Evolutionary conservation across 1,140 invertebrate genomes (phyloP).

Genomic region (Drosophila nigromelanica): DNA sequence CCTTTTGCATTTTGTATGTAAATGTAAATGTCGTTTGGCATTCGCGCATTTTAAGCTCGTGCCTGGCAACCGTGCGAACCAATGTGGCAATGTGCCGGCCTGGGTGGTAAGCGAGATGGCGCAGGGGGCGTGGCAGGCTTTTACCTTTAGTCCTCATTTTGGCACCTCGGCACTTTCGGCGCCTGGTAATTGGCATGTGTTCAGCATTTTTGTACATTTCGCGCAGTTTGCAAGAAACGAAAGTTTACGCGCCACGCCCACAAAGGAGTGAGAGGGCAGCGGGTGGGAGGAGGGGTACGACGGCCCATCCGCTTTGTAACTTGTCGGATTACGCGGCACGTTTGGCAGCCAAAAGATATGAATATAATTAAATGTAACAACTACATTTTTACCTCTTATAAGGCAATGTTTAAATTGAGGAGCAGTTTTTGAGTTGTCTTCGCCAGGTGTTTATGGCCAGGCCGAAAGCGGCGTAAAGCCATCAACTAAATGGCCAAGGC

Average conservation of each 20-base stretch:
- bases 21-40: constrained; percentile 68
- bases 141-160: constrained; percentile 70
- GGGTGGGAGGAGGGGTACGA: background rate
- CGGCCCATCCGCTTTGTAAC: constrained; percentile 34
- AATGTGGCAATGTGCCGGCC: background rate
- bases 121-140: constrained; percentile 25
- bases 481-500: constrained; percentile 72
- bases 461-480: constrained; percentile 53
- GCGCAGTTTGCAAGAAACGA: constrained; percentile 70
- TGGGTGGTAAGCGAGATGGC: background rate
- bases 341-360: constrained; percentile 75
- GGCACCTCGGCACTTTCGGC: constrained; percentile 68
- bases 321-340: constrained; percentile 71
- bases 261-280: background rate
- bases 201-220: constrained; percentile 79
- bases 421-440: constrained; percentile 3
- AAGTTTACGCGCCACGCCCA: constrained; percentile 39
- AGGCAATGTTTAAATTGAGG: constrained; percentile 61
- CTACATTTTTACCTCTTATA: constrained; percentile 77
- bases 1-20: constrained; percentile 54
- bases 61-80: constrained; percentile 36
- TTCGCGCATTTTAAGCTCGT: constrained; percentile 55
- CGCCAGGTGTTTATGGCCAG: constrained; percentile 59
- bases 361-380: constrained; percentile 82
- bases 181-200: constrained; percentile 78